Evolutionary conservation across 1,140 invertebrate genomes (phyloP), one percentile per base, ranked within the genome.

Genomic region (Chrysomallon squamiferum): DNA sequence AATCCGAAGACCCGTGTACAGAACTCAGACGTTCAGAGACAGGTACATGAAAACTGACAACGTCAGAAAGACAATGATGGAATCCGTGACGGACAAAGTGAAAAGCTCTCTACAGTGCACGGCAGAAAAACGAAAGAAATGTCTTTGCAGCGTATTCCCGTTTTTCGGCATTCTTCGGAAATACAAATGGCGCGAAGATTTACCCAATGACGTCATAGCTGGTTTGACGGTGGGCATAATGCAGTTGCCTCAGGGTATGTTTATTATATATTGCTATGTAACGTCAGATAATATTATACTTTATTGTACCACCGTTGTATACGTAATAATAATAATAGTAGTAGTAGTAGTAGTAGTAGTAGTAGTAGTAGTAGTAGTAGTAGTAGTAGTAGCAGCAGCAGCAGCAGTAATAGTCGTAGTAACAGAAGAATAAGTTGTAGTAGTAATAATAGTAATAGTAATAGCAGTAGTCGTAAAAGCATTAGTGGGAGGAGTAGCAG

Each of bases 201-300:
- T 80, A 13, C 72, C 73, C 6, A 76, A 70, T 59, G 80, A 82
- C 59, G 49, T 81, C 47, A 74, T 81, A 7, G 64, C 78, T 38
- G 80, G 80, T 30, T 65, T 82, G n/a, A 82, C 80, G 13, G 80
- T 82, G 0, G 80, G 80, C 1, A 80, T 82, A 6, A 81, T 82
- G 80, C 77, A 82, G 56, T 62, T 82, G 27, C 80, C 80, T 15
- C 80, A 82, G 71, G 75, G 80, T 80, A 52, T 49, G 52, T n/a
- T n/a, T n/a, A n/a, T n/a, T n/a, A n/a, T n/a, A n/a, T n/a, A n/a
- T n/a, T n/a, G n/a, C n/a, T 41, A 27, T 9, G 29, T 5, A 47
- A 33, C n/a, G n/a, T n/a, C n/a, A n/a, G n/a, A n/a, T n/a, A n/a
- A n/a, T n/a, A n/a, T n/a, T 27, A 38, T 3, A 29, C 27, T 32